Base-by-base conservation (phyloP, 2,113 vertebrate species). In the Atrichornis clamosus region DNA sequence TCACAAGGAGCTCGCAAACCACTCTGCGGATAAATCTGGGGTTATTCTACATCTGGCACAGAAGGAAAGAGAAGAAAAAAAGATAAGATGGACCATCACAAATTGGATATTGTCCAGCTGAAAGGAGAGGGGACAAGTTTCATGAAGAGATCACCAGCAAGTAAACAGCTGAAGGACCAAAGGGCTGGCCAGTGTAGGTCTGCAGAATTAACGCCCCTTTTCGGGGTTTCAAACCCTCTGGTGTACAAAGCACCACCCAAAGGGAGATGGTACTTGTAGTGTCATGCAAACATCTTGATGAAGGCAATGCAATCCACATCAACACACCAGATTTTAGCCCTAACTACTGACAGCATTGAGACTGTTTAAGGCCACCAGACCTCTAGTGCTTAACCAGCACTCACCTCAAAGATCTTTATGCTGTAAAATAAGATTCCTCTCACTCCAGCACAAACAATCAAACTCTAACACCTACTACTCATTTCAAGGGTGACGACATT, bases 181-280 rank as follows among this genome's bases (percentile, higher is more conserved):
- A 37, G 15, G 33, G 17, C 24, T 56, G 64, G 9, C 19, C 32
- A 39, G 16, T 42, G 42, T 3, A 77, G 59, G n/a, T n/a, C 39
- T 15, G 15, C 10, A 89, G 23, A 87, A 89, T n/a, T 42, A 60
- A 80, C 14, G 23, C 13, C 15, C 28, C 10, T 50, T 63, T 55
- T n/a, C 2, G 26, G 21, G 13, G 73, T 64, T 91, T 73, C 59
- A 73, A 68, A 65, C 15, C 14, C 33, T n/a, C 6, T 32, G 19
- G 41, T 21, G 8, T 15, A 69, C 33, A 64, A 73, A 84, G 30
- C 50, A 59, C 11, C 35, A 72, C 35, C 3, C 39, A 37, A 7
- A 0, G 3, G 17, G 10, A 33, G 20, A 55, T 1, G 19, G 26
- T 7, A 58, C 4, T 1, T 28, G 35, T 39, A 74, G 18, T 5